phyloP scores from a whole-genome alignment of 1,140 invertebrate species.

The Augochlora pura region DNA sequence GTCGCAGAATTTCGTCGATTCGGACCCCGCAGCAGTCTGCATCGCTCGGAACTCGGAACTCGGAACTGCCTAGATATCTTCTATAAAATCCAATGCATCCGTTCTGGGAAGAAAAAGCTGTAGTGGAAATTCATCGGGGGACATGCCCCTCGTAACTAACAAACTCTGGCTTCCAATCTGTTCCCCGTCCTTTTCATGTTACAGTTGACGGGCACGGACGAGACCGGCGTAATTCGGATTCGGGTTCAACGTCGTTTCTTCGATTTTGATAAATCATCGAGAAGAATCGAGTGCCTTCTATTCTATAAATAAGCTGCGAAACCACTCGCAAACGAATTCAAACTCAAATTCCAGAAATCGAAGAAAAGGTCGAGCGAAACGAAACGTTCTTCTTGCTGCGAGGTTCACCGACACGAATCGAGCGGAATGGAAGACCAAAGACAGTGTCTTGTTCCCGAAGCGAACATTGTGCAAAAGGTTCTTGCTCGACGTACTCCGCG shows the following conservation, averaged over 20 bases:
- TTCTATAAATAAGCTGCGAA: constrained; percentile 28
- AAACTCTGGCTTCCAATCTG: not conserved
- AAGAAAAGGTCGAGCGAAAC: not conserved
- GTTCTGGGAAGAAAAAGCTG: not conserved
- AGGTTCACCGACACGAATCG: not conserved
- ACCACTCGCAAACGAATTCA: constrained; percentile 23
- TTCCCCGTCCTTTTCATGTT: constrained; percentile 36
- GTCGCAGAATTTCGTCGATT: not conserved
- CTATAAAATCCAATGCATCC: not conserved
- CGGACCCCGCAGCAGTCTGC: too few species aligned
- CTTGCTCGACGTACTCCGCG: not conserved
- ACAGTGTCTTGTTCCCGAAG: not conserved
- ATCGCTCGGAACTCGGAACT: too few species aligned
- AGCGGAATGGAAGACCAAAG: not conserved
- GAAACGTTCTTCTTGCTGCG: too few species aligned
- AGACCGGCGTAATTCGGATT: not conserved
- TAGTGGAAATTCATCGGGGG: not conserved
- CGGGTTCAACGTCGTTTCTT: constrained; percentile 37
- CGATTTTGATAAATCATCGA: constrained; percentile 43
- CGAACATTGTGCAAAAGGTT: too few species aligned
- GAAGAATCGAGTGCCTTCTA: constrained; percentile 21
- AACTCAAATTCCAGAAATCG: not conserved
- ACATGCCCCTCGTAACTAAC: not conserved
- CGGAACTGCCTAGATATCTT: not conserved
- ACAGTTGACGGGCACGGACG: constrained; percentile 17